Percentiles rank a stretch among this genome's conserved stretches.
Evolutionary conservation across 2,888 invertebrate species (phyloP).

Genomic region (Trisateles emortualis): DNA sequence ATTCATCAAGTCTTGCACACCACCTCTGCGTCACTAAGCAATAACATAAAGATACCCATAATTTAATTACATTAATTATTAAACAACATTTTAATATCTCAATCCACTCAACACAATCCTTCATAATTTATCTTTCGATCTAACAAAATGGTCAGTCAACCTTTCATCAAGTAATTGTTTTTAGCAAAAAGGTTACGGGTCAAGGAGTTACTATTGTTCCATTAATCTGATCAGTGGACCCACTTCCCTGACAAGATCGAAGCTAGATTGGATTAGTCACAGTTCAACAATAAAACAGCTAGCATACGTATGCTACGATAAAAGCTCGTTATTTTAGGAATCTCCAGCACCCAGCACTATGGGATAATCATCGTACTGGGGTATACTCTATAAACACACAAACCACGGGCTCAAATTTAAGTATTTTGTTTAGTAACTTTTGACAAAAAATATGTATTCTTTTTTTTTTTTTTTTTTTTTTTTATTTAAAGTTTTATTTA

Average conservation of each 20-base stretch:
- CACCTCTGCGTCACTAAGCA: too few species aligned
- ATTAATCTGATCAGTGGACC: constrained; percentile 49
- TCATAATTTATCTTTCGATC: constrained; percentile 37
- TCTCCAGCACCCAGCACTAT: too few species aligned
- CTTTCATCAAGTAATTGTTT: constrained; percentile 58
- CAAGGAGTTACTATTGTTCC: constrained; percentile 57
- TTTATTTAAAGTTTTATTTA: too few species aligned
- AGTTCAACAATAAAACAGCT: not conserved
- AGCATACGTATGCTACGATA: too few species aligned
- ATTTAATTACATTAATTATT: not conserved
- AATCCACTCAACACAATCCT: constrained; percentile 16
- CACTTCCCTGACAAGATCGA: constrained; percentile 38
- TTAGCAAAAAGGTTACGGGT: constrained; percentile 56
- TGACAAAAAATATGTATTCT: too few species aligned
- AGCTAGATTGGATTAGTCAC: not conserved
- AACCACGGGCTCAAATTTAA: too few species aligned
- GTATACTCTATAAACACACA: too few species aligned
- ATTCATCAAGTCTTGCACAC: too few species aligned
- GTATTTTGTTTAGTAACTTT: too few species aligned
- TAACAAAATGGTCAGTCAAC: constrained; percentile 52
- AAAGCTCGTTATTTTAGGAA: too few species aligned
- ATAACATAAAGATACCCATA: not conserved
- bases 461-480: too few species aligned
- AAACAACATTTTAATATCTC: not conserved
- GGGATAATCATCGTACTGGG: too few species aligned